Conservation (phyloP, 2,888 invertebrate species). For the Siphlonurus alternatus region DNA sequence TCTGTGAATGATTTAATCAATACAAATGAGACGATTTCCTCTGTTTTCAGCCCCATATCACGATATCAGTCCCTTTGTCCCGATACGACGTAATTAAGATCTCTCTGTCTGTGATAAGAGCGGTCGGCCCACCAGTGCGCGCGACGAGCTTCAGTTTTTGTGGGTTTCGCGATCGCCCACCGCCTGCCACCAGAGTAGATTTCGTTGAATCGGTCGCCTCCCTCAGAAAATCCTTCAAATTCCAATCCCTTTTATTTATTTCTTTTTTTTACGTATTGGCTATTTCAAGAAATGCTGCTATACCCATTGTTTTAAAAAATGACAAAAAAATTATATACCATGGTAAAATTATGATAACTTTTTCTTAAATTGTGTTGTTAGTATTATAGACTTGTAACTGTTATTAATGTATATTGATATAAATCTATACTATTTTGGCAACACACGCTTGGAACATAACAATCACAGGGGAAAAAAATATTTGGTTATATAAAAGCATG, state of each 20-base stretch:
- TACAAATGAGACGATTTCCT: too few species aligned
- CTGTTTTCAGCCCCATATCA: too few species aligned
- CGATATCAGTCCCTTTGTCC: too few species aligned
- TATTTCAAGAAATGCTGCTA: background rate
- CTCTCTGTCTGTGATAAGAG: background rate
- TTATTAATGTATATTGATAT: too few species aligned
- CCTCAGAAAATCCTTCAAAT: constrained; percentile 1
- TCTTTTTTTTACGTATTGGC: background rate
- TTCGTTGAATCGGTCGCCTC: constrained; percentile 1
- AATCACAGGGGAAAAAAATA: too few species aligned
- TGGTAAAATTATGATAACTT: background rate
- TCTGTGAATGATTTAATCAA: too few species aligned
- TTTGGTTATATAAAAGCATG: too few species aligned
- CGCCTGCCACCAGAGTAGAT: background rate
- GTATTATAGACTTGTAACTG: too few species aligned
- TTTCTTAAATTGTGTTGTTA: too few species aligned
- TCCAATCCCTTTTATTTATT: background rate
- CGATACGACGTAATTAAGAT: background rate
- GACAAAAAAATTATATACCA: background rate
- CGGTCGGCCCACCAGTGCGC: background rate
- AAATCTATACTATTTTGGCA: too few species aligned
- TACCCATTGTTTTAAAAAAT: background rate
- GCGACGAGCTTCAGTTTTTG: background rate
- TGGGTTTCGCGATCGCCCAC: background rate
- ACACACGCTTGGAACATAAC: too few species aligned